Base-by-base conservation (phyloP, 2,113 vertebrate genomes). In the Equus przewalskii region DNA sequence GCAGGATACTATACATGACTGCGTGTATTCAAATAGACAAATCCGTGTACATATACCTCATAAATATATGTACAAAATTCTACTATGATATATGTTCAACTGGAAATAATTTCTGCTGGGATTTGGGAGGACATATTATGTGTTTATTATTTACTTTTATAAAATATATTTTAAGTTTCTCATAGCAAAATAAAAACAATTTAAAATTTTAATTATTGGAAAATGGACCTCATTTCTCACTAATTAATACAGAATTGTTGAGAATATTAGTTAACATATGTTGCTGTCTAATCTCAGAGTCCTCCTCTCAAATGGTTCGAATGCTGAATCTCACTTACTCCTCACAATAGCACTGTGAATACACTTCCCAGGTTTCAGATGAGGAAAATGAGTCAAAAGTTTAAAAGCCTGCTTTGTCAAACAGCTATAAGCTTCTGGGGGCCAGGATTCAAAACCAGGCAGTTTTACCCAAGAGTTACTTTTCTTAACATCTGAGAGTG, bases 91-190 rank as follows among this genome's bases (percentile, higher is more conserved):
- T 21, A n/a, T 60, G 14, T 54, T 49, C 30, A 36, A 44, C 36
- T 69, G 9, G 46, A 70, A 85, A 75, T 46, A 78, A 58, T 64
- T 84, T 51, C 8, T 92, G 3, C 54, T 62, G 6, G 8, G 12
- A 46, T 51, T 56, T 67, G 6, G 6, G 18, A 22, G 11, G 67
- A 56, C 7, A n/a, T 33, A 65, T 49, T 21, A 28, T 6, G 56
- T 89, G 54, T 36, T 84, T 24, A 22, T 83, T 96, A 73, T 41
- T 56, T 18, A 26, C 81, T 94, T 88, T 89, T 75, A 80, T 85
- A 88, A 83, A 84, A 73, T 22, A 41, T 56, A 19, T 41, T 70
- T 93, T 76, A 82, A 49, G 82, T 36, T 44, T 78, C 51, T 65
- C 82, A 33, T 41, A 54, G 5, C 10, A 76, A 87, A 94, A 81